A percentile compares a stretch with the other conserved stretches of the same genome.
These are phyloP conservation scores for Drosophila ironensis DNA, from an alignment of 1,140 invertebrate species.

Conservation along the genomic window DNA sequence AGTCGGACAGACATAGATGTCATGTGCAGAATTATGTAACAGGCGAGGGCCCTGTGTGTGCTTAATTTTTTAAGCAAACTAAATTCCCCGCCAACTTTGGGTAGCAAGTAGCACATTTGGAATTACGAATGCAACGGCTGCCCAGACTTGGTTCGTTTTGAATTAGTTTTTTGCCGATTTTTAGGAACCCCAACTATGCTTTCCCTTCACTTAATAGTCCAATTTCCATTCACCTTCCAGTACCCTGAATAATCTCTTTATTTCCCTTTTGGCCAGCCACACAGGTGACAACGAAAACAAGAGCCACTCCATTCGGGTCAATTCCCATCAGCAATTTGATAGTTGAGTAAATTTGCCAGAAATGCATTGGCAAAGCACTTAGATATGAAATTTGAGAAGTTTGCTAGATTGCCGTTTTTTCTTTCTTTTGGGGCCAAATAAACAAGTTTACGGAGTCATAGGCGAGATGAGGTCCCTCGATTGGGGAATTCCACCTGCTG, in stretches of 20 bases:
- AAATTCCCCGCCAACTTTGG: conserved; percentile 24
- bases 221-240: neutral
- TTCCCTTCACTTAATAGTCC: neutral
- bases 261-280: neutral
- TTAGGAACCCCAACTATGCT: too few species aligned
- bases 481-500: conserved; percentile 35
- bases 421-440: neutral
- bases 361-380: conserved; percentile 23
- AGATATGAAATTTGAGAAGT: conserved; percentile 41
- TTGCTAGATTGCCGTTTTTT: neutral
- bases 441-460: too few species aligned
- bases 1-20: conserved; percentile 33
- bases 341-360: conserved; percentile 22
- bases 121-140: conserved; percentile 46
- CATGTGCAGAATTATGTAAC: conserved; percentile 65
- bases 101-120: neutral
- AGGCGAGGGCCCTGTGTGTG: conserved; percentile 2
- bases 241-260: too few species aligned
- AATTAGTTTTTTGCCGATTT: too few species aligned
- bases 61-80: conserved; percentile 74
- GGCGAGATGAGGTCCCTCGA: too few species aligned
- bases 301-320: neutral
- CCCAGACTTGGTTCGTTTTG: conserved; percentile 25
- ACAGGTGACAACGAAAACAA: neutral
- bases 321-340: conserved; percentile 27